phyloP scores from a whole-genome alignment of 2,888 invertebrate species.

The Heteropelma amictum region DNA sequence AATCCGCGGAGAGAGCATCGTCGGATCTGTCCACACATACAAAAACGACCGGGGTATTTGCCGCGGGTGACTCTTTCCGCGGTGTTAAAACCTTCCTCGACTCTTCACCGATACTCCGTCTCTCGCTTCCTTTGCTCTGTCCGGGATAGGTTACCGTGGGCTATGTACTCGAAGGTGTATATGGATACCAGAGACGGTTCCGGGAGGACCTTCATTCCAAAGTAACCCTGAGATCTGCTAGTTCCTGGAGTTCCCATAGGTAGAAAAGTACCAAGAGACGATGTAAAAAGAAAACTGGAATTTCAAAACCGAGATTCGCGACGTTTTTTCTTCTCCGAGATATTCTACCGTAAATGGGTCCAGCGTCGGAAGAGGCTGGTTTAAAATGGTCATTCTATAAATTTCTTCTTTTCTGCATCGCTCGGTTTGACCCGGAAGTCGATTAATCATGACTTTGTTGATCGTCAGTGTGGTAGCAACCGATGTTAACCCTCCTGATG shows the following conservation, averaged over 20 bases:
- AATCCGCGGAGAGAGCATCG: conserved; percentile 18
- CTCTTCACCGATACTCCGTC: neutral
- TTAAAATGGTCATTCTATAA: neutral
- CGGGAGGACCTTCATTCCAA: conserved; percentile 47
- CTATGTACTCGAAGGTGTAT: conserved; percentile 27
- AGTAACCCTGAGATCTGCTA: conserved; percentile 47
- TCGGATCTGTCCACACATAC: neutral
- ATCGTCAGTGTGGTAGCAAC: neutral
- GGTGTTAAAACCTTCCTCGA: conserved; percentile 39
- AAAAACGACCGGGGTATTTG: conserved; percentile 35
- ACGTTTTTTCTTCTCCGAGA: neutral
- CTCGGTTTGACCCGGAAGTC: neutral
- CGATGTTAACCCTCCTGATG: neutral
- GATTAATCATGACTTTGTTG: neutral
- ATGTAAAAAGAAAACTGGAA: conserved; percentile 19
- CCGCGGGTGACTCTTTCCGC: conserved; percentile 39
- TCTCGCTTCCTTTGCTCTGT: conserved; percentile 6
- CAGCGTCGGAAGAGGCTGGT: conserved; percentile 1
- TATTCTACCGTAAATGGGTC: neutral
- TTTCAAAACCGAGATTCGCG: conserved; percentile 27
- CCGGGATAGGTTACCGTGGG: conserved; percentile 23
- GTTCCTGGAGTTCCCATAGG: conserved; percentile 44
- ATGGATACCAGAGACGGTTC: conserved; percentile 37
- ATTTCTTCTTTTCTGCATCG: neutral
- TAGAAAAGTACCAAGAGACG: conserved; percentile 19